These are phyloP conservation scores for Adineta ricciae DNA, from an alignment of 2,888 invertebrate species.

Conservation along the genomic window DNA sequence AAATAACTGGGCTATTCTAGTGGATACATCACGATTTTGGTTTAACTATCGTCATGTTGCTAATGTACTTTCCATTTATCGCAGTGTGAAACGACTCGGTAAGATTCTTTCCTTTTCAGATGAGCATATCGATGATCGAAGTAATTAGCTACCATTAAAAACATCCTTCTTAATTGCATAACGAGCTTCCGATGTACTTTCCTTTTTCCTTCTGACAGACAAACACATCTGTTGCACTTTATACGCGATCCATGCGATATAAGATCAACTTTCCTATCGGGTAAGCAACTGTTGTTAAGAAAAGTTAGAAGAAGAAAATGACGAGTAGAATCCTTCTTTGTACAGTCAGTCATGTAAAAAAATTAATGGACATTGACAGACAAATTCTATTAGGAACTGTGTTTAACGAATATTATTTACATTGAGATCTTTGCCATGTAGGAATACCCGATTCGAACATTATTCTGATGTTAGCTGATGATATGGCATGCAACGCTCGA, in stretches of 20 bases:
- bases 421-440: not conserved
- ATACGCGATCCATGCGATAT: not conserved
- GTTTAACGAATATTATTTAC: not conserved
- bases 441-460: conserved; percentile 57
- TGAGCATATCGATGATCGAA: too few species aligned
- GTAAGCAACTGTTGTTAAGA: too few species aligned
- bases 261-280: too few species aligned
- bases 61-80: conserved; percentile 91
- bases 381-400: too few species aligned
- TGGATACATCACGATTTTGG: conserved; percentile 97
- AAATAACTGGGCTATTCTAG: conserved; percentile 98
- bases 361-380: too few species aligned
- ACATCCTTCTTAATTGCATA: not conserved
- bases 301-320: not conserved
- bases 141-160: too few species aligned
- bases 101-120: conserved; percentile 45
- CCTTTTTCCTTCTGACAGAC: not conserved
- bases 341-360: too few species aligned
- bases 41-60: conserved; percentile 99
- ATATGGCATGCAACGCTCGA: conserved; percentile 96
- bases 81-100: conserved; percentile 92
- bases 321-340: too few species aligned
- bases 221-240: not conserved
- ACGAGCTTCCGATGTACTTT: not conserved
- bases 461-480: conserved; percentile 96